These are phyloP conservation scores for Ichneumoninae sp. DNA, from an alignment of 2,888 invertebrate genomes.

Conservation along the genomic window DNA sequence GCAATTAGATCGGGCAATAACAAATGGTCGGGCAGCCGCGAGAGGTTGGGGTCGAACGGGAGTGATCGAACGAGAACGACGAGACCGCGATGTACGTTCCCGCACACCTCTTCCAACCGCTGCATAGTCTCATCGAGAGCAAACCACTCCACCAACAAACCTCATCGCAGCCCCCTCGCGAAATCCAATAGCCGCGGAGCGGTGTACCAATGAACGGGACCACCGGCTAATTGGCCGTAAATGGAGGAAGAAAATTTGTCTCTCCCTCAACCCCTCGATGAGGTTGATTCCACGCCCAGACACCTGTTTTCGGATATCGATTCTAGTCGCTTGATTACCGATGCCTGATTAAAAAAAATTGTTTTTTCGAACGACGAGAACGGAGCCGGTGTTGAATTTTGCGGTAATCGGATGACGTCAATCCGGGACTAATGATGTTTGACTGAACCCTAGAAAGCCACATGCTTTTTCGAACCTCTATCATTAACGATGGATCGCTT, in stretches of 20 bases:
- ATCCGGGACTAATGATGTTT: background rate
- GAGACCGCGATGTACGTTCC: conserved; percentile 56
- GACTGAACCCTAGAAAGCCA: background rate
- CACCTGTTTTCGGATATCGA: background rate
- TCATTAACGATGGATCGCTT: background rate
- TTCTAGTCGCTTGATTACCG: background rate
- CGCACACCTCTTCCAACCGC: conserved; percentile 41
- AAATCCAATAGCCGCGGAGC: conserved; percentile 71
- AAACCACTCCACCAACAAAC: conserved; percentile 57
- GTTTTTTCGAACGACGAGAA: background rate
- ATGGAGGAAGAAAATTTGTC: conserved; percentile 75
- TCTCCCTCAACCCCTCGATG: conserved; percentile 33
- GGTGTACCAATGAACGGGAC: conserved; percentile 59
- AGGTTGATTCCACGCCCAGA: background rate
- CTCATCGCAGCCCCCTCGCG: conserved; percentile 50
- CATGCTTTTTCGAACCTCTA: background rate
- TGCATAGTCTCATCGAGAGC: conserved; percentile 47
- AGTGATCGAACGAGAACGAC: conserved; percentile 48
- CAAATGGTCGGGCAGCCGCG: conserved; percentile 72
- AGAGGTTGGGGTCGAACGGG: conserved; percentile 54
- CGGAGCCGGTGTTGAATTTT: background rate
- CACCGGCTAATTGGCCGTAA: conserved; percentile 73
- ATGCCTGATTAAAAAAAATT: background rate
- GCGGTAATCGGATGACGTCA: background rate
- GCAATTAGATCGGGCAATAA: conserved; percentile 79